phyloP scores from a whole-genome alignment of 2,888 invertebrate species.

The Eueremaeus valkanovi region DNA sequence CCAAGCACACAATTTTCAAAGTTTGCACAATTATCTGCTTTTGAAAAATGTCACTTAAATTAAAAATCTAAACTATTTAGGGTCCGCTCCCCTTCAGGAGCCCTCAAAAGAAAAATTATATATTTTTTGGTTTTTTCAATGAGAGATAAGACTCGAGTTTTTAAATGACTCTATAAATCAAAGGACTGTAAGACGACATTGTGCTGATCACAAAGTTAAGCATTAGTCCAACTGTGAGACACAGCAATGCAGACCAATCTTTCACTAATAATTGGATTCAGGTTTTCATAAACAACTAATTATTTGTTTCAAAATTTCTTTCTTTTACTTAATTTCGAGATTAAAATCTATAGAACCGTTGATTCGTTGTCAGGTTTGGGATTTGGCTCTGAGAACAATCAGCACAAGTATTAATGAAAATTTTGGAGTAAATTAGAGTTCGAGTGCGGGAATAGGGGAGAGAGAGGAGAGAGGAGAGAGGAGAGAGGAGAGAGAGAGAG shows the following conservation, averaged over 20 bases:
- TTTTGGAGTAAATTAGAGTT: too few species aligned
- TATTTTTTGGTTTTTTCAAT: not conserved
- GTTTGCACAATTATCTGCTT: conserved; percentile 35
- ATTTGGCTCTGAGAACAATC: not conserved
- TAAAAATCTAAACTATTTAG: conserved; percentile 18
- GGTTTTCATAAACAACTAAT: not conserved
- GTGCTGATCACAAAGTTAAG: conserved; percentile 18
- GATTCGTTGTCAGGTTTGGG: not conserved
- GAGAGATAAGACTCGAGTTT: not conserved
- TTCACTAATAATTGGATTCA: not conserved
- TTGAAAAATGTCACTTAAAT: conserved; percentile 31
- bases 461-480: too few species aligned
- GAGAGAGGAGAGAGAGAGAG: too few species aligned
- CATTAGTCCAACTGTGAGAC: not conserved
- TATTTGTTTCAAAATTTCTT: not conserved
- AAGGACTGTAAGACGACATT: conserved; percentile 30
- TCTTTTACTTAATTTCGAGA: not conserved
- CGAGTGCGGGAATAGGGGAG: too few species aligned
- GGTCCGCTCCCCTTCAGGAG: conserved; percentile 32
- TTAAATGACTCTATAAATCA: conserved; percentile 36
- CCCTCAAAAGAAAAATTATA: not conserved
- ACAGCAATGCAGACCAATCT: too few species aligned
- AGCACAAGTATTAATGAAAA: not conserved
- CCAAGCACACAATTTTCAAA: conserved; percentile 12
- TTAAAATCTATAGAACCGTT: not conserved